A percentile compares a stretch with the other conserved stretches of the same genome.
These are phyloP conservation scores for Oryctes rhinoceros DNA, from an alignment of 1,140 invertebrate genomes.

Conservation along the genomic window DNA sequence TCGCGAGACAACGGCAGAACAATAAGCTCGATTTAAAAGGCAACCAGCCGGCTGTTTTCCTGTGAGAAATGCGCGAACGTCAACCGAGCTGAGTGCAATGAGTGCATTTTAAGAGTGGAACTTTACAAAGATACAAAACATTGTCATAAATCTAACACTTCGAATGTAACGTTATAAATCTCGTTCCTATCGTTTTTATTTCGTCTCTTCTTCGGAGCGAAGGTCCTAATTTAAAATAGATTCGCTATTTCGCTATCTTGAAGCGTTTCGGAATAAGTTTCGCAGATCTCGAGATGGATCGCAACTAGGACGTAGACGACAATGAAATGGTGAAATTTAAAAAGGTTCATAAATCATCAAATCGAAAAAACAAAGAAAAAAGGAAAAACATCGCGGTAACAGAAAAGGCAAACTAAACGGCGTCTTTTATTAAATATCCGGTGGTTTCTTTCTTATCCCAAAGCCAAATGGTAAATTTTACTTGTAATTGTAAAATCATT, in stretches of 20 bases:
- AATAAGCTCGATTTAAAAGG: slow-evolving; percentile 39
- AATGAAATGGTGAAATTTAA: no score
- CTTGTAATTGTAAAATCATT: no score
- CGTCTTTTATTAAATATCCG: no score
- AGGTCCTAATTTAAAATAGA: slow-evolving; percentile 15
- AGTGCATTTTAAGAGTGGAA: slow-evolving; percentile 26
- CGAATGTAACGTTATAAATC: slow-evolving; percentile 37
- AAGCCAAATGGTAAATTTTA: no score
- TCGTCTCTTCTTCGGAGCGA: not conserved
- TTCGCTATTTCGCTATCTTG: not conserved
- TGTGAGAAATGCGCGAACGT: slow-evolving; percentile 39
- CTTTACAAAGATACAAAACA: slow-evolving; percentile 36
- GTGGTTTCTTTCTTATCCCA: no score
- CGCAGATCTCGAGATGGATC: not conserved
- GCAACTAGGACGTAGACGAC: no score
- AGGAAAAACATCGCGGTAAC: no score
- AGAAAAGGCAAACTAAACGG: no score
- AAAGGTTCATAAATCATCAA: no score
- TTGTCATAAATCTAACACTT: slow-evolving; percentile 40
- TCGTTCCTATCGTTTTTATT: slow-evolving; percentile 3
- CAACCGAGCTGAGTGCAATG: slow-evolving; percentile 39
- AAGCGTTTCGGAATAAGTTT: not conserved
- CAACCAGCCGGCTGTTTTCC: not conserved
- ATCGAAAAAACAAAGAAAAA: no score
- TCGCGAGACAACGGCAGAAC: slow-evolving; percentile 11